Evolutionary conservation across 2,797 vertebrate genomes (phyloP).

Genomic region (Chloroceryle inda): DNA sequence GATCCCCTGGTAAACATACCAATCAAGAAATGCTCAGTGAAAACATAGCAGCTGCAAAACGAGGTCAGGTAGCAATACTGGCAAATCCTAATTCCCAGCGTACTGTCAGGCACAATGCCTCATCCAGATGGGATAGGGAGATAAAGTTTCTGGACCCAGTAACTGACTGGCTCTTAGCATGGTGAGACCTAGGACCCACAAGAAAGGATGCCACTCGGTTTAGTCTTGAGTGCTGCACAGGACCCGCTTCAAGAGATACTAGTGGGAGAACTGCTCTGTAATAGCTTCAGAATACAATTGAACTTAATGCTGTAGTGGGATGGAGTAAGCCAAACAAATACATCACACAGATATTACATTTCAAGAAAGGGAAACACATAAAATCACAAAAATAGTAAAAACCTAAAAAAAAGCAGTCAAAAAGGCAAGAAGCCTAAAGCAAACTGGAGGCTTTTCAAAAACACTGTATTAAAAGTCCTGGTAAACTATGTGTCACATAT

Average conservation of each 20-base stretch:
- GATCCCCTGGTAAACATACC: neutral
- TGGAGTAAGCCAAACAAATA: constrained; percentile 34
- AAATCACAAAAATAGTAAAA: constrained; percentile 26
- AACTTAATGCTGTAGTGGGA: neutral
- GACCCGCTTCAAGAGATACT: neutral
- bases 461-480: neutral
- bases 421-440: constrained; percentile 39
- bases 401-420: constrained; percentile 1
- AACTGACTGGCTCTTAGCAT: neutral
- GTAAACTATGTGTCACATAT: neutral
- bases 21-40: neutral
- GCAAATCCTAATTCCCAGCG: neutral
- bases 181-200: neutral
- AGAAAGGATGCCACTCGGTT: neutral
- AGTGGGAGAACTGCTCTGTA: neutral
- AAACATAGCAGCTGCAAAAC: neutral
- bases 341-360: constrained; percentile 14
- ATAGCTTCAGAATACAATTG: neutral
- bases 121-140: neutral
- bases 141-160: neutral
- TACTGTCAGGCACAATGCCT: neutral
- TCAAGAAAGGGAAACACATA: constrained; percentile 29
- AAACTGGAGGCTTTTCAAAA: constrained; percentile 55
- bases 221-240: neutral
- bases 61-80: neutral